Evolutionary conservation across 2,888 invertebrate species (phyloP).

Genomic region (Caenorhabditis japonica): DNA sequence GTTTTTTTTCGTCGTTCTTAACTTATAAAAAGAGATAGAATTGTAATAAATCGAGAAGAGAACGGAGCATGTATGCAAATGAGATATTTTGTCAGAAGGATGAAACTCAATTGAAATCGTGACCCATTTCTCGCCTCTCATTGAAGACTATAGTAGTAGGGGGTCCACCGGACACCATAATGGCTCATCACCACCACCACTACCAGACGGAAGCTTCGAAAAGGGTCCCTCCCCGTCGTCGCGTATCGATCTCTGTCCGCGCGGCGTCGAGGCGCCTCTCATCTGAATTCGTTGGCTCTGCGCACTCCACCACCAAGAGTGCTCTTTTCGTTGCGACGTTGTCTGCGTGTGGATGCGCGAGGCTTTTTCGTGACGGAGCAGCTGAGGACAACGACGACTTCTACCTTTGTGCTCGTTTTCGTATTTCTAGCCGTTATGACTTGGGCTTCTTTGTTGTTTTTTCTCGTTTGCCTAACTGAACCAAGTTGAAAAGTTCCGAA

Average conservation of each 20-base stretch:
- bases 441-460: conserved; percentile 2
- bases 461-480: conserved; percentile 1
- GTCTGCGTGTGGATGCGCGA: conserved; percentile 25
- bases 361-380: conserved; percentile 17
- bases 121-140: too few relatives aligned
- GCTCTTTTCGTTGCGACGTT: conserved; percentile 15
- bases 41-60: too few relatives aligned
- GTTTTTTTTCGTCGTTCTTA: too few relatives aligned
- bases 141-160: conserved; percentile 1
- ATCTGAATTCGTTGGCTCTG: conserved; percentile 47
- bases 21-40: too few relatives aligned
- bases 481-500: too few relatives aligned
- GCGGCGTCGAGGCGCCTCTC: conserved; percentile 30
- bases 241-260: conserved; percentile 44
- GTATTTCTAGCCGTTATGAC: conserved; percentile 24
- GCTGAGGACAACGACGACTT: conserved; percentile 29
- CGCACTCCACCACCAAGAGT: conserved; percentile 9
- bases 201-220: conserved; percentile 11
- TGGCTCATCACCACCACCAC: conserved; percentile 48
- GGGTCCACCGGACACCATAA: conserved; percentile 31
- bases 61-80: too few relatives aligned
- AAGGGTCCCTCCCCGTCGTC: conserved; percentile 7
- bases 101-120: too few relatives aligned
- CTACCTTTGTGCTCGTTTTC: conserved; percentile 26
- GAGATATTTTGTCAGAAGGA: too few relatives aligned